Evolutionary conservation across 1,140 invertebrate genomes (phyloP).

Genomic region (Drosophila repletoides): DNA sequence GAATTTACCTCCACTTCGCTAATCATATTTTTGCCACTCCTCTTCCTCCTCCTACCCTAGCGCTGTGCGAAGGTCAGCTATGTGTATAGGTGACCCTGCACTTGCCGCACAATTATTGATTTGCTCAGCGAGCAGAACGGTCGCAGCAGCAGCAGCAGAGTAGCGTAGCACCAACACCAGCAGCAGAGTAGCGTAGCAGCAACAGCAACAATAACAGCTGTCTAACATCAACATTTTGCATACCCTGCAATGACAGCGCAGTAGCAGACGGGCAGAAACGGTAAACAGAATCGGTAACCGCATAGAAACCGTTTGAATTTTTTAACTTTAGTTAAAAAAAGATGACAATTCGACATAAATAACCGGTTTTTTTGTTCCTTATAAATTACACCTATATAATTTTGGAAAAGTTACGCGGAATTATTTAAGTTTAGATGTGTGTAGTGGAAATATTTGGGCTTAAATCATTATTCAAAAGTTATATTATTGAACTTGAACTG

Average conservation of each 20-base stretch:
- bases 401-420: too few relatives aligned
- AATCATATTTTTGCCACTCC: conserved; percentile 43
- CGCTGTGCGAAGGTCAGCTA: conserved; percentile 52
- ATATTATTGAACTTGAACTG: too few relatives aligned
- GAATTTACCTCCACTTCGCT: conserved; percentile 16
- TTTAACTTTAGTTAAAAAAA: too few relatives aligned
- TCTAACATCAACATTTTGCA: conserved; percentile 20
- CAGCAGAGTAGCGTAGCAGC: too few relatives aligned
- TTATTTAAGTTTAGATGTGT: too few relatives aligned
- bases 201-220: conserved; percentile 27
- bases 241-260: conserved; percentile 1
- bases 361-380: too few relatives aligned
- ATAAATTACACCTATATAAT: too few relatives aligned
- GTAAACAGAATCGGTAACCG: too few relatives aligned
- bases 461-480: too few relatives aligned
- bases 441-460: too few relatives aligned
- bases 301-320: too few relatives aligned
- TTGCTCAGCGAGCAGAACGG: conserved; percentile 34
- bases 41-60: neutral
- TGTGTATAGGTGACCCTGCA: conserved; percentile 60
- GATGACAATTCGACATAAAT: too few relatives aligned
- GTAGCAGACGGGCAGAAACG: neutral
- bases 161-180: neutral
- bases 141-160: neutral
- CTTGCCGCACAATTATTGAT: conserved; percentile 71